These are phyloP conservation scores for Lophochroa leadbeateri DNA, from an alignment of 2,113 vertebrate species.

Conservation along the genomic window DNA sequence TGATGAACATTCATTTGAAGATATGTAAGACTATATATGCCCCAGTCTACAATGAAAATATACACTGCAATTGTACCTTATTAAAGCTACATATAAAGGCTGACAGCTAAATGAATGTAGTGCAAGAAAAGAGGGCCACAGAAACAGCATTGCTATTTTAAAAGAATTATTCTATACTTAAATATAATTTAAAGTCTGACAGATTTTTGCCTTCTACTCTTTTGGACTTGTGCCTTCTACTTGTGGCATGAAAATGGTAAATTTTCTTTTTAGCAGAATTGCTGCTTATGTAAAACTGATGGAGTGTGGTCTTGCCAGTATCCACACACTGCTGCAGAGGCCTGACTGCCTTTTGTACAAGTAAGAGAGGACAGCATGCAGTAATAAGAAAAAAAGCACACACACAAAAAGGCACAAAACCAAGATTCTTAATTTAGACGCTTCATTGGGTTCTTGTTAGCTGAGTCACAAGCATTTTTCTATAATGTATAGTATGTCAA, in stretches of 20 bases:
- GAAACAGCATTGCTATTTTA: background rate
- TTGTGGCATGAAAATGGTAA: conserved; percentile 24
- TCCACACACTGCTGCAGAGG: background rate
- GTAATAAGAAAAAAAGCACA: background rate
- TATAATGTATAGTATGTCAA: background rate
- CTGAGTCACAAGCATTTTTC: conserved; percentile 48
- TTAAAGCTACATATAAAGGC: background rate
- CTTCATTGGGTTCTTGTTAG: background rate
- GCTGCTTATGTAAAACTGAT: background rate
- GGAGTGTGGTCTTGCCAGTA: background rate
- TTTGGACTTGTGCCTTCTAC: background rate
- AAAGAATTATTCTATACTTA: conserved; percentile 38
- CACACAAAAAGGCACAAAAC: background rate
- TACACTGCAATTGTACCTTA: background rate
- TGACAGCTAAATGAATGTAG: background rate
- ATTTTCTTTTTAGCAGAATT: conserved; percentile 40
- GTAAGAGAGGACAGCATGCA: background rate
- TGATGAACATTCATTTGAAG: background rate
- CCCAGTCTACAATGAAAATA: background rate
- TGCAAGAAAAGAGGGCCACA: background rate
- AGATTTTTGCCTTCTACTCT: background rate
- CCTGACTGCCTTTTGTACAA: background rate
- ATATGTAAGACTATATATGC: background rate
- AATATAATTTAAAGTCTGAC: conserved; percentile 40
- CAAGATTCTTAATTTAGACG: background rate